Evolutionary conservation across 1,140 invertebrate genomes (phyloP).

Genomic region (Scaptomyza pallida): DNA sequence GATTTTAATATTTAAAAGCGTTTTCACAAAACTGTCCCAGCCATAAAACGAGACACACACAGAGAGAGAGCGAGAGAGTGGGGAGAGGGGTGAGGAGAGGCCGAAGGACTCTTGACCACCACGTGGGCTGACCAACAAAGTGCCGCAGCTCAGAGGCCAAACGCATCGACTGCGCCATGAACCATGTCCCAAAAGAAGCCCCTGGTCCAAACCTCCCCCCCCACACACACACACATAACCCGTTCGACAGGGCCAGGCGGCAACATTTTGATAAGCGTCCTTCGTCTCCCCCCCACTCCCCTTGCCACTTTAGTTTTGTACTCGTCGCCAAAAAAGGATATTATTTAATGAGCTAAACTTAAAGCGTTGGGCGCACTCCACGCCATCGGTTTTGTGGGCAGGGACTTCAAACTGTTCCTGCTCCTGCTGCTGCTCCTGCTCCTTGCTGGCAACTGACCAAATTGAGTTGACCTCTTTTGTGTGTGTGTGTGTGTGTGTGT

Average conservation of each 20-base stretch:
- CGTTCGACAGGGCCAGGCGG: constrained; percentile 71
- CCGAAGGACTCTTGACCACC: constrained; percentile 39
- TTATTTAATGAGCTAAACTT: constrained; percentile 83
- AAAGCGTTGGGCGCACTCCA: constrained; percentile 59
- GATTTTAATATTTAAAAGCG: constrained; percentile 83
- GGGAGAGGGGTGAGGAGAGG: background rate
- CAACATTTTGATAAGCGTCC: constrained; percentile 76
- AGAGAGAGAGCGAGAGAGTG: background rate
- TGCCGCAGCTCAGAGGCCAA: constrained; percentile 78
- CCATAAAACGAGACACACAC: background rate
- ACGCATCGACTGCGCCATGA: constrained; percentile 64
- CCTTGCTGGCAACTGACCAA: constrained; percentile 39
- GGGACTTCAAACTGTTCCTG: constrained; percentile 5
- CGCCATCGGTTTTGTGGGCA: constrained; percentile 15
- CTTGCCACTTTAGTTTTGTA: background rate
- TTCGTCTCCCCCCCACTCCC: background rate
- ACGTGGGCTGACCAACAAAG: constrained; percentile 67
- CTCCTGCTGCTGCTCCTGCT: too few relatives aligned
- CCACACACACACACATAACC: background rate
- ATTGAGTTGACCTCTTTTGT: constrained; percentile 70
- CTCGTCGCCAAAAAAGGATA: constrained; percentile 70
- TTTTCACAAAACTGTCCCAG: constrained; percentile 77
- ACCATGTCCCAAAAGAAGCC: constrained; percentile 61
- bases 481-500: constrained; percentile 7
- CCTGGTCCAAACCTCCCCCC: too few relatives aligned